Conservation (phyloP, 2,113 vertebrate species). For the Bos taurus region ARS-UCD2.0 NC_037342.1:26358501-26359000, state of each 20-base stretch:
- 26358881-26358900: not conserved
- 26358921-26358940: not conserved
- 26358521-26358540: constrained; percentile 17
- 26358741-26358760: not conserved
- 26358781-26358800: not conserved
- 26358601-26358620: not conserved
- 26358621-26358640: not conserved
- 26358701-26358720: not conserved
- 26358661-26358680: constrained; percentile 17
- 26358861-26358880: not conserved
- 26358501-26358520: not conserved
- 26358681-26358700: not conserved
- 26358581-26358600: constrained; percentile 16
- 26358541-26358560: constrained; percentile 26
- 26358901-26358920: not conserved
- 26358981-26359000: not conserved
- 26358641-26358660: constrained; percentile 24
- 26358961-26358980: not conserved
- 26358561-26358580: constrained; percentile 12
- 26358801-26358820: not conserved
- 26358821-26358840: not conserved
- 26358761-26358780: not conserved
- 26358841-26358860: not conserved
- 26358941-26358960: not conserved
- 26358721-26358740: not conserved